Conservation (phyloP, 2,797 vertebrate species). For the Sciurus carolinensis region DNA sequence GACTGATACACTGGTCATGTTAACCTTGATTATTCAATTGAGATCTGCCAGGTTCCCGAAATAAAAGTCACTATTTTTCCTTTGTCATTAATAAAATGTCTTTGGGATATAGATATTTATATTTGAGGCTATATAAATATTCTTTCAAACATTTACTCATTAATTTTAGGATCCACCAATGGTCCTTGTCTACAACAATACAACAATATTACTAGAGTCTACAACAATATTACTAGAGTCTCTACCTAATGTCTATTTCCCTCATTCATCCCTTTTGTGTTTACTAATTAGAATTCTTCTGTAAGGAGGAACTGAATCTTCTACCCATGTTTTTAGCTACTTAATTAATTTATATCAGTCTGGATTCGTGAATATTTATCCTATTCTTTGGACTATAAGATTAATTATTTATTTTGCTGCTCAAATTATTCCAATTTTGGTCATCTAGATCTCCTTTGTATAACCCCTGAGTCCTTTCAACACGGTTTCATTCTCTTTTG, state of each 20-base stretch:
- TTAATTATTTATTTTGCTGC: not conserved
- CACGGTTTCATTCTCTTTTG: not conserved
- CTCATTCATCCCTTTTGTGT: not conserved
- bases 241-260: not conserved
- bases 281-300: not conserved
- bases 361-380: not conserved
- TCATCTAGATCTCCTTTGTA: not conserved
- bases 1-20: rapidly evolving
- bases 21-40: not conserved
- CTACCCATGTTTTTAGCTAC: not conserved
- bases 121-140: not conserved
- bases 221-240: not conserved
- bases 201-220: not conserved
- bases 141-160: not conserved
- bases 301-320: not conserved
- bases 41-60: not conserved
- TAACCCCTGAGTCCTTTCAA: not conserved
- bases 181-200: not conserved
- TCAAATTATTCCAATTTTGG: not conserved
- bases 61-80: not conserved
- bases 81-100: not conserved
- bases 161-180: not conserved
- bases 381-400: not conserved
- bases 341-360: not conserved
- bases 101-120: not conserved